Base-by-base conservation (phyloP, 1,140 invertebrate species). In the Contarinia nasturtii region DNA sequence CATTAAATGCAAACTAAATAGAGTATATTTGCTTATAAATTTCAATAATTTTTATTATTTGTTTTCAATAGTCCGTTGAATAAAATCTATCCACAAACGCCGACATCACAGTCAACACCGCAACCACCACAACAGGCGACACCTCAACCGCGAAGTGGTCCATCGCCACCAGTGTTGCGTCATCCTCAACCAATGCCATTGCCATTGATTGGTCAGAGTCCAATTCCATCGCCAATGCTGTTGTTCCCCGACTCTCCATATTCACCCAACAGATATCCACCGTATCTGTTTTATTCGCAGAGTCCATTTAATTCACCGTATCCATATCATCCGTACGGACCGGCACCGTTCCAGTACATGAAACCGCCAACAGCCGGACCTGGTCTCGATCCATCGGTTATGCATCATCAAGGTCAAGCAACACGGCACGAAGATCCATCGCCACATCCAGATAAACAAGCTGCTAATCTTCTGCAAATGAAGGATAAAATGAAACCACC, bases 241-340 rank as follows among this genome's bases (percentile, higher is more conserved):
- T 57, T 63, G 17, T 60, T 64, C 52, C 61, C 61, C 7, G 60
- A 66, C 41, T 60, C 57, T 40, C 59, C 61, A 22, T 65, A 65
- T 44, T 57, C 58, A 8, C 62, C 65, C 48, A 63, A 61, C 34
- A 45, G 63, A 22, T 51, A 63, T 34, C 61, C 63, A 55, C 61
- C 61, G 0, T 63, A 61, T 48, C 59, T 64, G 41, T 64, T 64
- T 40, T 64, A 64, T 45, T 59, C 56, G 45, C 61, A 63, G 42
- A 59, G 57, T 53, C 61, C 61, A 22, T 64, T 64, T 48, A 63
- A 63, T 47, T 61, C 60, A 14, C 60, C 59, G 1, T 64, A 64
- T 33, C 58, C 59, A 18, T 64, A 64, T 52, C 51, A 57, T 22
- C 59, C 61, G 1, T 64, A 64, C 41, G 61, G 58, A 14, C 61